A percentile compares a stretch with the other conserved stretches of the same genome.
Conservation (phyloP, 2,888 invertebrate species). For the Xestia xanthographa region DNA sequence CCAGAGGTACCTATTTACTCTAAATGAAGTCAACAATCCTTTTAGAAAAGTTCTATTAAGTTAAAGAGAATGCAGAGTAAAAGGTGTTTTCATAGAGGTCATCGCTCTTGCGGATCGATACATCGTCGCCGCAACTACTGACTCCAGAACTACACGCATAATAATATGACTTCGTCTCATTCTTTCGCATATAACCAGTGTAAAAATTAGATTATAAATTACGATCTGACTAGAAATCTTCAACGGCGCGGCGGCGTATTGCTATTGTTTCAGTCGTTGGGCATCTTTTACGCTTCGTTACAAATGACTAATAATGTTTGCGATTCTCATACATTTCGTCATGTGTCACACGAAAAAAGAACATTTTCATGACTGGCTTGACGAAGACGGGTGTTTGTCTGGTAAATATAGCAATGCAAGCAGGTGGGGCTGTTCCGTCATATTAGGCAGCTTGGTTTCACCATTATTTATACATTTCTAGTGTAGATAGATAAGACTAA, state of each 20-base stretch:
- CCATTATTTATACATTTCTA: conserved; percentile 26
- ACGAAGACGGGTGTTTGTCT: conserved; percentile 63
- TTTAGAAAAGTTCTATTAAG: not conserved
- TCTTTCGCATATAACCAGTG: conserved; percentile 54
- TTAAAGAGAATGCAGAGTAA: conserved; percentile 32
- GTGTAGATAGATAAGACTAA: conserved; percentile 27
- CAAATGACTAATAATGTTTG: conserved; percentile 70
- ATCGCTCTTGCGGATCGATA: conserved; percentile 73
- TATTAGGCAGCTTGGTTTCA: conserved; percentile 37
- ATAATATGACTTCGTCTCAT: conserved; percentile 64
- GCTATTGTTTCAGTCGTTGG: conserved; percentile 39
- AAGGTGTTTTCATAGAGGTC: conserved; percentile 65
- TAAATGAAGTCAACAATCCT: conserved; percentile 4
- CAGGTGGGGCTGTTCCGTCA: conserved; percentile 68
- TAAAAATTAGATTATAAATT: conserved; percentile 70
- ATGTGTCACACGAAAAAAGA: conserved; percentile 72
- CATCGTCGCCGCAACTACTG: conserved; percentile 62
- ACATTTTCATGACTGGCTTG: conserved; percentile 71
- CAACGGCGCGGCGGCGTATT: conserved; percentile 30
- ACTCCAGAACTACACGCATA: conserved; percentile 58
- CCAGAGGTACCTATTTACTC: not conserved
- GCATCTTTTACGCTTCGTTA: conserved; percentile 31
- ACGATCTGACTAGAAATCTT: conserved; percentile 45
- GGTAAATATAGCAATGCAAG: conserved; percentile 67
- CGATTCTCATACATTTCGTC: conserved; percentile 66